Percentiles rank a stretch among this genome's conserved stretches.
These are phyloP conservation scores for Oryzias sinensis DNA, from an alignment of 2,797 vertebrate genomes.

Conservation along the genomic window DNA sequence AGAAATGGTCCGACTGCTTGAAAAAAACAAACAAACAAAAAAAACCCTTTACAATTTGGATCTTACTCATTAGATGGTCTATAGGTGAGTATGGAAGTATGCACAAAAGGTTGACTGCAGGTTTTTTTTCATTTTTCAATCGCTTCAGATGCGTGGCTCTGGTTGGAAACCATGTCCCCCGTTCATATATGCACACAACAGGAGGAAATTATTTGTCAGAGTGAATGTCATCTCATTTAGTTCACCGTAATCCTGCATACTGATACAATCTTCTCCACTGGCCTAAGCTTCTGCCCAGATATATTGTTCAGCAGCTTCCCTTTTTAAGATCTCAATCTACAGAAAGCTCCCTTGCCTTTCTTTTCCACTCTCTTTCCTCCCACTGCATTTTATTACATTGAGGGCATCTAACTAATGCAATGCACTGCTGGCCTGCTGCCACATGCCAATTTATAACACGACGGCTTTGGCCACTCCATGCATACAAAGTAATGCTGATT, in stretches of 20 bases:
- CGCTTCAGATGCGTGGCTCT: constrained; percentile 26
- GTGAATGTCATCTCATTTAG: constrained; percentile 82
- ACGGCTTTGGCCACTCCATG: constrained; percentile 61
- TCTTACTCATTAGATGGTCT: too few species aligned
- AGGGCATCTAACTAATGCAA: constrained; percentile 79
- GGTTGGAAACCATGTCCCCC: constrained; percentile 48
- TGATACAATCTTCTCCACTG: constrained; percentile 73
- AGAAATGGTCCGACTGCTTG: too few species aligned
- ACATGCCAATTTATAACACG: constrained; percentile 79
- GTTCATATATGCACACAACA: constrained; percentile 55
- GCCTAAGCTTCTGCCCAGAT: constrained; percentile 58
- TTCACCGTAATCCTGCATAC: constrained; percentile 52
- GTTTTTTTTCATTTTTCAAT: background rate
- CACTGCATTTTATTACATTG: constrained; percentile 77
- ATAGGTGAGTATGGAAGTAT: too few species aligned
- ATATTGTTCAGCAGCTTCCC: constrained; percentile 68
- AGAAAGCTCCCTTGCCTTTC: constrained; percentile 46
- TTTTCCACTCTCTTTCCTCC: constrained; percentile 26
- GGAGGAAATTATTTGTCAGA: constrained; percentile 75
- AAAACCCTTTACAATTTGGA: too few species aligned
- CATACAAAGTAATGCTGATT: constrained; percentile 77
- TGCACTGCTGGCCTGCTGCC: constrained; percentile 75
- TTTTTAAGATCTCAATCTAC: constrained; percentile 80
- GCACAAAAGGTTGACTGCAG: too few species aligned
- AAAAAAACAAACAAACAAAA: too few species aligned